A percentile compares a stretch with the other conserved stretches of the same genome.
phyloP scores from a whole-genome alignment of 1,140 invertebrate species.

The Ditylenchus dipsaci region DNA sequence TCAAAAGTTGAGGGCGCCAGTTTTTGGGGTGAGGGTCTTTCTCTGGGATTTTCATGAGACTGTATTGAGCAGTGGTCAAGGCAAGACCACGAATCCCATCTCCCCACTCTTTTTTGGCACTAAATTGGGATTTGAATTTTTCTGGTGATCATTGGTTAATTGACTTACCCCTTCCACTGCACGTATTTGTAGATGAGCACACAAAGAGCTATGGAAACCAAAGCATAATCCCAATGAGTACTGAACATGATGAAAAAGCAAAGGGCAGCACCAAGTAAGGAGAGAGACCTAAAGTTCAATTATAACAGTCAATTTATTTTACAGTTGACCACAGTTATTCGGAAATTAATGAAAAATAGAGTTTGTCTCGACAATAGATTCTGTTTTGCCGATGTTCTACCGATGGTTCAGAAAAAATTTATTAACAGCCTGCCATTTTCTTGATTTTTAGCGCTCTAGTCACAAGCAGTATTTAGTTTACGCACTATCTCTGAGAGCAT shows the following conservation, averaged over 20 bases:
- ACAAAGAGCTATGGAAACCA: constrained; percentile 89
- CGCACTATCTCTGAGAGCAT: no score
- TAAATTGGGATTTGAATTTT: constrained; percentile 56
- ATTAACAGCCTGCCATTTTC: no score
- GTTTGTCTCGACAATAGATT: no score
- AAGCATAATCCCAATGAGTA: constrained; percentile 95
- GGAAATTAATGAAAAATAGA: no score
- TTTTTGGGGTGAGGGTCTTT: constrained; percentile 56
- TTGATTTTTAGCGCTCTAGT: no score
- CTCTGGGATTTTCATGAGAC: constrained; percentile 64
- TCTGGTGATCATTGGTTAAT: neutral
- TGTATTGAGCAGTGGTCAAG: constrained; percentile 88
- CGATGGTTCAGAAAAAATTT: no score
- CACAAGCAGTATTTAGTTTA: no score
- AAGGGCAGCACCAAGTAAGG: constrained; percentile 81
- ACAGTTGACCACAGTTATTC: neutral
- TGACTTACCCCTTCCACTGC: constrained; percentile 84
- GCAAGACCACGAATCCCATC: constrained; percentile 95
- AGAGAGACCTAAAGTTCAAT: constrained; percentile 65
- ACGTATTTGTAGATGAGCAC: constrained; percentile 96
- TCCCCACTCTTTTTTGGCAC: constrained; percentile 99
- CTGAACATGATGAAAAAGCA: constrained; percentile 79
- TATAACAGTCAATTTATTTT: neutral
- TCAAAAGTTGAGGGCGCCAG: constrained; percentile 53
- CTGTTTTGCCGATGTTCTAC: no score